Evolutionary conservation across 2,797 vertebrate species (phyloP).

Genomic region (Etheostoma nigrum): DNA sequence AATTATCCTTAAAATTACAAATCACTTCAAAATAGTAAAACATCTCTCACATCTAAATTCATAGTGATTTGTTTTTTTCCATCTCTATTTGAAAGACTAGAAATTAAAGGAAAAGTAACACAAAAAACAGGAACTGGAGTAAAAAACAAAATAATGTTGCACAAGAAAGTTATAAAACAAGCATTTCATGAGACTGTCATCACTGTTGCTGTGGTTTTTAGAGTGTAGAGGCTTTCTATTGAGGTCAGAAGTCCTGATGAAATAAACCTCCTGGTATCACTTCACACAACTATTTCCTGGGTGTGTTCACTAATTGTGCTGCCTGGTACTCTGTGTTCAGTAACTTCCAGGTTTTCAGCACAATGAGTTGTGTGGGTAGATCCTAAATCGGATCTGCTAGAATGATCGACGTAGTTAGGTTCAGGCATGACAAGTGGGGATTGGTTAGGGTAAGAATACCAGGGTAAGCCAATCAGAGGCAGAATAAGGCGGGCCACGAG

Average conservation of each 20-base stretch:
- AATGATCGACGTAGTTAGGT: too few relatives aligned
- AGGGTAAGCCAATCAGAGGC: too few relatives aligned
- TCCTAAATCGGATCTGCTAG: too few relatives aligned
- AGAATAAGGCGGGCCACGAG: too few relatives aligned
- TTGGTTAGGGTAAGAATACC: too few relatives aligned
- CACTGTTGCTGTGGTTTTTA: background rate
- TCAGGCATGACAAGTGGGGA: too few relatives aligned
- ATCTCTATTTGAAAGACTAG: background rate
- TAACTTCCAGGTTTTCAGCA: constrained; percentile 14
- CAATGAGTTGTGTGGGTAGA: background rate
- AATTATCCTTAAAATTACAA: background rate
- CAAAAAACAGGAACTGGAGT: background rate
- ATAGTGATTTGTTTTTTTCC: background rate
- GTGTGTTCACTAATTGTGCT: constrained; percentile 6
- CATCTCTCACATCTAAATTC: background rate
- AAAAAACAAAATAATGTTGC: background rate
- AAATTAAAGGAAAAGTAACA: background rate
- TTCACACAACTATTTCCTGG: constrained; percentile 26
- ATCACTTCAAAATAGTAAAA: background rate
- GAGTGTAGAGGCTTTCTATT: background rate
- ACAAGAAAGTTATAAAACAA: background rate
- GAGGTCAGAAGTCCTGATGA: background rate
- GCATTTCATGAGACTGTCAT: background rate
- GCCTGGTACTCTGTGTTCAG: background rate
- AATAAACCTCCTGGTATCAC: constrained; percentile 13